These are phyloP conservation scores for Sebastes iracundus DNA, from an alignment of 2,797 vertebrate species.

Conservation along the genomic window DNA sequence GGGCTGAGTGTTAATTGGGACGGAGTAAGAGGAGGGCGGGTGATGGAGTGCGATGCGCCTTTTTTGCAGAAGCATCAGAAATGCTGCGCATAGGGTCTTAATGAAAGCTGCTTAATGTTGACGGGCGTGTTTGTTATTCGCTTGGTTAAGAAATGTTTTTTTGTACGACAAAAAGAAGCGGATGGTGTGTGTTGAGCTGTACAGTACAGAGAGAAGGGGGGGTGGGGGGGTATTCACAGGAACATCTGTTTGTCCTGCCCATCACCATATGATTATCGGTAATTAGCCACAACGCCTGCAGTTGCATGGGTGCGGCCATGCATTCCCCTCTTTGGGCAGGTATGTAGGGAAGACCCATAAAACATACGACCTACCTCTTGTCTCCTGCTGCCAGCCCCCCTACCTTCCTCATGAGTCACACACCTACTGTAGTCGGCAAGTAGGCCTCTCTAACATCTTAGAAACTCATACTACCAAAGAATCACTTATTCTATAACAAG, in stretches of 20 bases:
- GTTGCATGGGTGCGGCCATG: constrained; percentile 58
- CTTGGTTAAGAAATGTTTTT: constrained; percentile 51
- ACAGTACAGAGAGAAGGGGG: not conserved
- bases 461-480: not conserved
- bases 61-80: constrained; percentile 73
- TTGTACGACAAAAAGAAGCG: constrained; percentile 4
- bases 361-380: constrained; percentile 9
- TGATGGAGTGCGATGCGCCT: constrained; percentile 49
- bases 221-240: constrained; percentile 9
- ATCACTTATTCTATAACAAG: not conserved
- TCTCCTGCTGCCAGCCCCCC: constrained; percentile 8
- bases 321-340: constrained; percentile 68
- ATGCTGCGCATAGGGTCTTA: constrained; percentile 23
- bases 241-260: constrained; percentile 81
- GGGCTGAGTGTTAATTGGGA: constrained; percentile 80
- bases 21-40: constrained; percentile 46
- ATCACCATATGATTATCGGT: constrained; percentile 78
- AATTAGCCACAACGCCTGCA: constrained; percentile 71
- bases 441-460: not conserved
- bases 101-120: constrained; percentile 52
- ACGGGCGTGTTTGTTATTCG: constrained; percentile 40
- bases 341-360: constrained; percentile 59
- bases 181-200: not conserved
- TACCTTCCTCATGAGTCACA: constrained; percentile 26
- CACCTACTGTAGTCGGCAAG: not conserved